phyloP scores from a whole-genome alignment of 2,113 vertebrate species.

The Mustela nigripes region DNA sequence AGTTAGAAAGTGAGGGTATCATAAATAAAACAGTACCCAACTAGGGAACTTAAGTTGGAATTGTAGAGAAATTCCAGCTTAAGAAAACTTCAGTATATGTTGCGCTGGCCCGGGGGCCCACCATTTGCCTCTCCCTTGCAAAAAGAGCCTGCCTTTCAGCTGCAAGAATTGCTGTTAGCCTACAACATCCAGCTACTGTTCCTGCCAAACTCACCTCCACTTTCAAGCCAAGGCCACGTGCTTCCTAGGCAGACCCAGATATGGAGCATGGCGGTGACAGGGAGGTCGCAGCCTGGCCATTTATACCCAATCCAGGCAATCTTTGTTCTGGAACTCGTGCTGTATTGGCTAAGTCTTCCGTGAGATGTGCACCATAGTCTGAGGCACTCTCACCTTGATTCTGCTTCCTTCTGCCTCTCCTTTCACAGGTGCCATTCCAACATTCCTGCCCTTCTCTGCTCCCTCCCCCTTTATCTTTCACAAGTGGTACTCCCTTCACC shows the following conservation, averaged over 20 bases:
- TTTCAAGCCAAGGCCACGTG: background rate
- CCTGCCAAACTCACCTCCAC: background rate
- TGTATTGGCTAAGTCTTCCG: too few species aligned
- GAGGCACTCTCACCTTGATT: background rate
- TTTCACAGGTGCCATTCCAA: background rate
- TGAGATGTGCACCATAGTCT: background rate
- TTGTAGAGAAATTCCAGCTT: background rate
- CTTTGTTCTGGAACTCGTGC: background rate
- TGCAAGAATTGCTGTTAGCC: background rate
- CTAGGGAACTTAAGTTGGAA: background rate
- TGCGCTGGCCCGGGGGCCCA: background rate
- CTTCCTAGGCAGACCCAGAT: background rate
- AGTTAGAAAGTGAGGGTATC: conserved; percentile 6
- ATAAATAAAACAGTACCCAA: conserved; percentile 12
- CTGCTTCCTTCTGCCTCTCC: background rate
- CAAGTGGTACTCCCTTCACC: background rate
- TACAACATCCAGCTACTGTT: background rate
- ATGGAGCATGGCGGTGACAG: background rate
- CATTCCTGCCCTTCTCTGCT: too few species aligned
- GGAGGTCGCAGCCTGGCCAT: background rate
- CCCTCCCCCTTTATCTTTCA: background rate
- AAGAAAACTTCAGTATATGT: background rate
- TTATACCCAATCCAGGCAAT: background rate
- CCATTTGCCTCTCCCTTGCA: background rate
- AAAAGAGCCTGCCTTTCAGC: background rate